These are phyloP conservation scores for Aldabrachelys gigantea DNA, from an alignment of 2,113 vertebrate species.

Conservation along the genomic window DNA sequence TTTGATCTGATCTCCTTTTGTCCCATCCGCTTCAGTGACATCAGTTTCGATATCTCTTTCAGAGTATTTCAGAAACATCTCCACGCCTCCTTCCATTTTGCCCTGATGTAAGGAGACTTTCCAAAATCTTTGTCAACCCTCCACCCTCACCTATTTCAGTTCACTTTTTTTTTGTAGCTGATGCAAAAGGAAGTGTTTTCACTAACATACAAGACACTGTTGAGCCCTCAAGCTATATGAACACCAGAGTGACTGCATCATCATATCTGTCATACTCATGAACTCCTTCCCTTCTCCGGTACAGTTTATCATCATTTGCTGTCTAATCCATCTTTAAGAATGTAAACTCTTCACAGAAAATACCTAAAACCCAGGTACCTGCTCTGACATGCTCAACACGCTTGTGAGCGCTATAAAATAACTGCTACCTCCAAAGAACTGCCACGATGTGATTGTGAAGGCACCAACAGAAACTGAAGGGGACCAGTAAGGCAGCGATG, in stretches of 20 bases:
- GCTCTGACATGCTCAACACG: background rate
- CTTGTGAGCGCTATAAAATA: background rate
- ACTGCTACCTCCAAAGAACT: background rate
- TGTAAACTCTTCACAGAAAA: background rate
- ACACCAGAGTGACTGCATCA: background rate
- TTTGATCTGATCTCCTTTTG: background rate
- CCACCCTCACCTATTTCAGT: background rate
- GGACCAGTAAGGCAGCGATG: accelerated
- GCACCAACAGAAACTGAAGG: background rate
- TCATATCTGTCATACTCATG: background rate
- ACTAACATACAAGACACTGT: background rate
- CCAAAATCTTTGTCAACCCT: background rate
- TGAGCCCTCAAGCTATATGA: background rate
- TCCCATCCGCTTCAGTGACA: background rate
- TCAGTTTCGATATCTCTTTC: background rate
- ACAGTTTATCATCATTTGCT: background rate
- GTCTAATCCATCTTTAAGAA: background rate
- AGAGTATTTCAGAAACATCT: background rate
- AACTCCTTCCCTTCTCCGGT: background rate
- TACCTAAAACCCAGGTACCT: background rate
- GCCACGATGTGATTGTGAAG: background rate
- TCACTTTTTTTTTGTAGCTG: background rate
- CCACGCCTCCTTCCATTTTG: background rate
- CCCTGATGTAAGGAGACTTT: background rate
- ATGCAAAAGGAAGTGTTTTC: background rate